Evolutionary conservation across 1,140 invertebrate genomes (phyloP), one percentile per base, ranked within the genome.

Genomic region (Pseudomyrmex flavicornis): DNA sequence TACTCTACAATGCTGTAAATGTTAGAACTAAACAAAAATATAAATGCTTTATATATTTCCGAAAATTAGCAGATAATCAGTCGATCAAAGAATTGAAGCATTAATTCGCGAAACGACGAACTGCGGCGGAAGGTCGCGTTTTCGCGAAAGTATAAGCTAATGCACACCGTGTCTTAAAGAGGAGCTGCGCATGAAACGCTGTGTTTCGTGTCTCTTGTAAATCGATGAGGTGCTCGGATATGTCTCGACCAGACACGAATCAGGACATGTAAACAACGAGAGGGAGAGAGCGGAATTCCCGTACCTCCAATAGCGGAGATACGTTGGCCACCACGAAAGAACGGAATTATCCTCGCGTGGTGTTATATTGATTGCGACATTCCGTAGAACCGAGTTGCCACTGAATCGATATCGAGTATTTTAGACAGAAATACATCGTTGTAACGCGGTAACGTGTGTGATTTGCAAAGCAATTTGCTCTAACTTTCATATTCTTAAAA

Each of bases 291-390:
- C 7, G 58, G 26, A 83, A 86, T 87, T 83, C 20, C 22, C 46
- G 35, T 68, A 22, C 46, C 17, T 8, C 56, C 35, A 13, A 59
- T 17, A 35, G 46, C 10, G 9, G 13, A 76, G 62, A 87, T 63
- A 72, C 54, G 70, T 62, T 46, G 35, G 68, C 15, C n/a, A 61
- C 48, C n/a, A 68, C n/a, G 58, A 59, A 59, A 62, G 79, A 54
- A 82, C 22, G 52, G 44, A 48, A 82, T 90, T 87, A 83, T 80
- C 63, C 72, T 83, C 58, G 15, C 35, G 50, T 4, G 52, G 54
- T n/a, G 15, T 59, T 35, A 35, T 89, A 90, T 91, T 84, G 90
- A 89, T 91, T 76, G 62, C 76, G 58, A 85, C 84, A 90, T 88
- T 86, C 66, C 73, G 48, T 35, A 75, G 72, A 91, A 85, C 50